phyloP scores from a whole-genome alignment of 2,113 vertebrate species.

The Myxocyprinus asiaticus region DNA sequence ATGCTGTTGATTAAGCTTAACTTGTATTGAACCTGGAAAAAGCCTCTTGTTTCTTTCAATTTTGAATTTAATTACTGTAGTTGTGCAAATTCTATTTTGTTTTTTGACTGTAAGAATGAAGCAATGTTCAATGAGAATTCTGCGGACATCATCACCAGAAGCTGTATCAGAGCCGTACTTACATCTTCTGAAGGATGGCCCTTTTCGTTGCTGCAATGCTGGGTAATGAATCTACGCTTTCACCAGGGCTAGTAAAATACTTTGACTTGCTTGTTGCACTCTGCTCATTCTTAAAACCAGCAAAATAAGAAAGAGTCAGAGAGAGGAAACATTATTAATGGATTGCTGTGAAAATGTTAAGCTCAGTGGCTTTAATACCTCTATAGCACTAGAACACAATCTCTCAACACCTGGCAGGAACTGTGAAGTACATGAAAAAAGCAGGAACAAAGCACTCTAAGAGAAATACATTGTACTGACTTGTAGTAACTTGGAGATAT shows the following conservation, averaged over 20 bases:
- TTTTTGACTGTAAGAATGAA: no score
- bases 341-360: conserved; percentile 55
- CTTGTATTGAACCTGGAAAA: no score
- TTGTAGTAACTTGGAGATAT: conserved; percentile 16
- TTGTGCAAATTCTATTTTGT: no score
- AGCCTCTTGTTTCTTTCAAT: no score
- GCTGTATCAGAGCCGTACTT: conserved; percentile 63
- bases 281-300: conserved; percentile 66
- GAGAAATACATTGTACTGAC: conserved; percentile 31
- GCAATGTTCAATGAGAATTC: conserved; percentile 51
- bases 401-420: conserved; percentile 13
- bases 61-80: no score
- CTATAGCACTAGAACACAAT: background rate
- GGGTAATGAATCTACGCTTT: conserved; percentile 75
- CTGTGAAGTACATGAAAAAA: background rate
- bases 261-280: conserved; percentile 73
- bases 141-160: conserved; percentile 40
- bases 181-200: conserved; percentile 71
- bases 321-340: conserved; percentile 65
- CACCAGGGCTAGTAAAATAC: conserved; percentile 81
- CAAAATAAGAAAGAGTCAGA: conserved; percentile 60
- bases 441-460: background rate
- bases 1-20: no score
- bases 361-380: conserved; percentile 18
- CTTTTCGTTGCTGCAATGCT: conserved; percentile 68